These are phyloP conservation scores for Cephalotes varians DNA, from an alignment of 2,888 invertebrate genomes.

Conservation along the genomic window DNA sequence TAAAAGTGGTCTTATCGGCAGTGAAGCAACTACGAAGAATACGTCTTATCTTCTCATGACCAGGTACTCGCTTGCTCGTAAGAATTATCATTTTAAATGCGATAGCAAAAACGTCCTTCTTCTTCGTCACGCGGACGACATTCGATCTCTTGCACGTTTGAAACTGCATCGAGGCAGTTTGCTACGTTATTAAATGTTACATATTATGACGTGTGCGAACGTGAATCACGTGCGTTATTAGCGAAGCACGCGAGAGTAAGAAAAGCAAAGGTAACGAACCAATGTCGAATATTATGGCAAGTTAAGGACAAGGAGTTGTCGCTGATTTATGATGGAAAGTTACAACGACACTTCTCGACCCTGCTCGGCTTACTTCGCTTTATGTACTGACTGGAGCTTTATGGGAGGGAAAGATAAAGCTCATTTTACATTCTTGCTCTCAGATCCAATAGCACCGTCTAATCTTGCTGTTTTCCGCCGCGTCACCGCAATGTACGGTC, in stretches of 20 bases:
- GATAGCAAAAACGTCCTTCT: not conserved
- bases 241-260: not conserved
- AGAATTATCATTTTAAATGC: constrained; percentile 19
- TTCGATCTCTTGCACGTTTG: constrained; percentile 4
- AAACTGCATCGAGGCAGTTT: not conserved
- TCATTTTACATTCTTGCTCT: constrained; percentile 24
- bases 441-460: constrained; percentile 4
- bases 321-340: constrained; percentile 18
- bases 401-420: not conserved
- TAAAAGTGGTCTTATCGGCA: not conserved
- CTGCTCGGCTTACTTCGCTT: constrained; percentile 15
- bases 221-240: constrained; percentile 3
- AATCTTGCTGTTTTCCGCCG: constrained; percentile 5
- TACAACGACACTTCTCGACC: constrained; percentile 16
- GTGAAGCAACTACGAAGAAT: not conserved
- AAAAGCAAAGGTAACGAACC: not conserved
- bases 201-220: not conserved
- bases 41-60: constrained; percentile 21
- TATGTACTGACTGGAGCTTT: not conserved
- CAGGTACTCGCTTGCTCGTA: not conserved
- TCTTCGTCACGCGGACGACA: not conserved
- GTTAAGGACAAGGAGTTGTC: not conserved
- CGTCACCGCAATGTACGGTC: not conserved
- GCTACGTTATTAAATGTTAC: not conserved
- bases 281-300: not conserved